phyloP scores from a whole-genome alignment of 2,888 invertebrate genomes.

The Ennomos fuscantarius region DNA sequence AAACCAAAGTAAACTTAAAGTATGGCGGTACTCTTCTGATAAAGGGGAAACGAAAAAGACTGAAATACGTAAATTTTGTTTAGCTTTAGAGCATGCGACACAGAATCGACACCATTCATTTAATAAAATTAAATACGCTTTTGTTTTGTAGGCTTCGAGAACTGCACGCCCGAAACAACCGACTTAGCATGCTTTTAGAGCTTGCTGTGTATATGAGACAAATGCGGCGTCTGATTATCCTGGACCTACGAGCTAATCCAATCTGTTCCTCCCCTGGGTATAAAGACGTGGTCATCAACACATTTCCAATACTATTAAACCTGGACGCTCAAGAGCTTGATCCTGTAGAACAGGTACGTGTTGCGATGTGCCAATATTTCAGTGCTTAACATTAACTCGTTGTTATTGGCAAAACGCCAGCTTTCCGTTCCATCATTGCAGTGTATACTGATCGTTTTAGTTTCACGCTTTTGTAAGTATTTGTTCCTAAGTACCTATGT shows the following conservation, averaged over 20 bases:
- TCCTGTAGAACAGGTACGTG: conserved; percentile 63
- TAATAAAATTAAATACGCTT: background rate
- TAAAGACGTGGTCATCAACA: conserved; percentile 66
- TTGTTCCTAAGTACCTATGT: background rate
- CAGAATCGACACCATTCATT: no score
- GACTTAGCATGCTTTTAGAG: conserved; percentile 63
- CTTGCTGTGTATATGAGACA: conserved; percentile 74
- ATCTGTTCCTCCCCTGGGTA: conserved; percentile 66
- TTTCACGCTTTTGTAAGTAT: no score
- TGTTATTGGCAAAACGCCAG: conserved; percentile 10
- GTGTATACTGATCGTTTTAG: background rate
- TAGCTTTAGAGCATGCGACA: no score
- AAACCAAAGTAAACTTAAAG: no score
- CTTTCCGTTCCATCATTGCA: background rate
- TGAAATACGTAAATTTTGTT: no score
- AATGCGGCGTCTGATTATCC: conserved; percentile 58
- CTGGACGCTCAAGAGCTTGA: conserved; percentile 65
- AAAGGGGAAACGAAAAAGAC: no score
- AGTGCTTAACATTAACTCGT: conserved; percentile 2
- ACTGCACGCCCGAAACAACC: conserved; percentile 69
- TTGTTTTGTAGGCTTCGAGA: conserved; percentile 61
- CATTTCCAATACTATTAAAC: conserved; percentile 62
- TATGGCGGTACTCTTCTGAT: no score
- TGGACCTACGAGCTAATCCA: conserved; percentile 75
- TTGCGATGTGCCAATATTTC: conserved; percentile 1